Percentiles rank a stretch among this genome's conserved stretches.
Conservation (phyloP, 2,888 invertebrate species). For the Mantis religiosa region DNA sequence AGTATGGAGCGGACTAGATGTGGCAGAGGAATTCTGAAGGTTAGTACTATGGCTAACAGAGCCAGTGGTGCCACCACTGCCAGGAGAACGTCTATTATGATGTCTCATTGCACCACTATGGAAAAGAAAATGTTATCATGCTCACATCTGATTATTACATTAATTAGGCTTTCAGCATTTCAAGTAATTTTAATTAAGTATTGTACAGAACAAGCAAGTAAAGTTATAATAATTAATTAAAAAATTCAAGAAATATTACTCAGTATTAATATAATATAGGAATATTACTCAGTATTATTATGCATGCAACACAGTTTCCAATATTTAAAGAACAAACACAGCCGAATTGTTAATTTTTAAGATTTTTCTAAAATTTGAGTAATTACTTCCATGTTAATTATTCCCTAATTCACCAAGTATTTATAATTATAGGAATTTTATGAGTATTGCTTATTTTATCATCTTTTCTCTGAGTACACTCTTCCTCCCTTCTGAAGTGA, state of each 20-base stretch:
- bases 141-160: not conserved
- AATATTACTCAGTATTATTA: not conserved
- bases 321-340: no score
- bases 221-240: not conserved
- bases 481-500: no score
- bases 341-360: no score
- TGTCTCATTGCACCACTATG: slow-evolving; percentile 27
- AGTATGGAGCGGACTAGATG: slow-evolving; percentile 19
- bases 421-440: no score
- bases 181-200: not conserved
- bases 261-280: no score
- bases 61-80: slow-evolving; percentile 13
- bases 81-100: slow-evolving; percentile 27
- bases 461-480: no score
- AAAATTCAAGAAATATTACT: not conserved
- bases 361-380: no score
- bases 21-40: slow-evolving; percentile 21
- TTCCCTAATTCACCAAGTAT: no score
- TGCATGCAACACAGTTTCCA: not conserved
- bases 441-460: no score
- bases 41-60: slow-evolving; percentile 12
- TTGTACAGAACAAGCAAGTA: not conserved
- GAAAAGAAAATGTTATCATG: not conserved
- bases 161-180: not conserved
- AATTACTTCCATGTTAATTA: no score